Conservation (phyloP, 2,797 vertebrate genomes). For the Phylloscopus collybita region DNA sequence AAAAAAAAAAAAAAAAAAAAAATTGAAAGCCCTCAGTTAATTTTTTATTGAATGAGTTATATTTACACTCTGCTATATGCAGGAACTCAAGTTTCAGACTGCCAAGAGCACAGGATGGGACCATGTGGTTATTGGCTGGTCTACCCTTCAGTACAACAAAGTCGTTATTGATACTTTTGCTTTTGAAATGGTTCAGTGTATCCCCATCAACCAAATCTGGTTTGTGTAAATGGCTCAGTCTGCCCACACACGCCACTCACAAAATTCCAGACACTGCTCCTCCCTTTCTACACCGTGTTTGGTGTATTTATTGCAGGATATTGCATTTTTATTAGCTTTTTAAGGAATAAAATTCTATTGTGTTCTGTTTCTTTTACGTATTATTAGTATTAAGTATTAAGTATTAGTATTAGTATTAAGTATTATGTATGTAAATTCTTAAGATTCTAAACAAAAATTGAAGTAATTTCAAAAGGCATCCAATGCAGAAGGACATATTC, state of each 20-base stretch:
- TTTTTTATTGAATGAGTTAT: conserved; percentile 38
- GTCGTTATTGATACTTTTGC: conserved; percentile 40
- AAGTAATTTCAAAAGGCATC: neutral
- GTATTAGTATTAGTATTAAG: too few species aligned
- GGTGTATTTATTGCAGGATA: neutral
- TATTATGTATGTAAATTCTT: neutral
- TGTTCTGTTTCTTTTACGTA: neutral
- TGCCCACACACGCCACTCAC: neutral
- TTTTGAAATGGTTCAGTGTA: conserved; percentile 36
- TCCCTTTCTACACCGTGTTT: neutral
- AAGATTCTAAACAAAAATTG: neutral
- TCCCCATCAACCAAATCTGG: neutral
- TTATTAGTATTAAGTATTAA: neutral
- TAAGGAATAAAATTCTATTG: neutral
- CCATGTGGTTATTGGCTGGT: conserved; percentile 56
- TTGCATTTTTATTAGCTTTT: neutral
- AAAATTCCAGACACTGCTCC: neutral
- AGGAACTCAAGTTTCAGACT: conserved; percentile 20
- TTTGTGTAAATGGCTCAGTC: neutral
- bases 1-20: neutral
- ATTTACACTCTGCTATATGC: conserved; percentile 22
- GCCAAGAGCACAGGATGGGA: conserved; percentile 52
- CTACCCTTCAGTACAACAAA: conserved; percentile 24
- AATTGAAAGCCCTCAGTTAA: neutral
- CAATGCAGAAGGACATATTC: neutral